Conservation (phyloP, 2,797 vertebrate genomes). For the Percopsis omiscomaycus region DNA sequence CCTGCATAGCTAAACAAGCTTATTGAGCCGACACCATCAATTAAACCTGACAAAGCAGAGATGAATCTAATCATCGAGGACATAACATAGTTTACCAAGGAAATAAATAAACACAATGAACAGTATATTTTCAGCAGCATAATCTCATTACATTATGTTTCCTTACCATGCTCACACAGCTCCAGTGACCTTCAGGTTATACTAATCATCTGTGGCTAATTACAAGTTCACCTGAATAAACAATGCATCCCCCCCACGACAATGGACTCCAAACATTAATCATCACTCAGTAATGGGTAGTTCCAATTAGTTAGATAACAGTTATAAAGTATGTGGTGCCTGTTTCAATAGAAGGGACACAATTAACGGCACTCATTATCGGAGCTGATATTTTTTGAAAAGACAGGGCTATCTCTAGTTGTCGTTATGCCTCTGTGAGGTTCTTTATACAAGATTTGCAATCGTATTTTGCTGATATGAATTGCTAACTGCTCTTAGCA, state of each 20-base stretch:
- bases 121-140: constrained; percentile 29
- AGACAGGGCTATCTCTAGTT: constrained; percentile 21
- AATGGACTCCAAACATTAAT: constrained; percentile 63
- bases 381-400: constrained; percentile 35
- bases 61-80: constrained; percentile 25
- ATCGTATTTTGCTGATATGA: not conserved
- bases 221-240: constrained; percentile 70
- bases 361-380: constrained; percentile 49
- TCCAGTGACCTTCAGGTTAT: constrained; percentile 65
- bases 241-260: constrained; percentile 24
- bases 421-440: not conserved
- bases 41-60: constrained; percentile 11
- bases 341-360: constrained; percentile 39
- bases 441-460: not conserved
- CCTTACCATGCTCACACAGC: constrained; percentile 42
- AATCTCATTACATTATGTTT: constrained; percentile 31
- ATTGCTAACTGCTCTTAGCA: not conserved
- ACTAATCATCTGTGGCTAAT: constrained; percentile 69
- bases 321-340: constrained; percentile 51
- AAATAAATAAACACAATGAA: constrained; percentile 8
- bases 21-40: constrained; percentile 8
- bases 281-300: constrained; percentile 48
- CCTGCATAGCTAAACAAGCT: constrained; percentile 24
- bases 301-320: constrained; percentile 66
- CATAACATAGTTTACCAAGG: constrained; percentile 23